A percentile compares a stretch with the other conserved stretches of the same genome.
phyloP scores from a whole-genome alignment of 2,797 vertebrate genomes.

The Cryptoblepharus egeriae region DNA sequence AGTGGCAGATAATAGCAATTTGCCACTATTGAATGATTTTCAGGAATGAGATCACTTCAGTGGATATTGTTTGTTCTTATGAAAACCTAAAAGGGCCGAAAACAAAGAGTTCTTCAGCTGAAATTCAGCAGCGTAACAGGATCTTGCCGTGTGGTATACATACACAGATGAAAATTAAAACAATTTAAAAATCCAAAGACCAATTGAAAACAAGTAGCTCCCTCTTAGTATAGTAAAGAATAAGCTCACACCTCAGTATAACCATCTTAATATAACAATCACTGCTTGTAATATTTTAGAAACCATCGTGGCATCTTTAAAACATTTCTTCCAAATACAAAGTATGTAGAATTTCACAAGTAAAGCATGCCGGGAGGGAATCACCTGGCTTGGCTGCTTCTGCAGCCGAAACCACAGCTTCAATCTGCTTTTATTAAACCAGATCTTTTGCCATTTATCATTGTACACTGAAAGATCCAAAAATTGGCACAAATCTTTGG shows the following conservation, averaged over 20 bases:
- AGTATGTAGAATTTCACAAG: neutral
- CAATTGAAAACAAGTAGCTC: neutral
- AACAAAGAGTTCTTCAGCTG: neutral
- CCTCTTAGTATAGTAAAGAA: neutral
- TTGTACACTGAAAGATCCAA: neutral
- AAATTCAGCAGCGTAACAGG: neutral
- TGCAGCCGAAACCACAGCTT: neutral
- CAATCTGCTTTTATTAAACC: neutral
- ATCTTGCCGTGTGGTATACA: neutral
- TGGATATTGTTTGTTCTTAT: neutral
- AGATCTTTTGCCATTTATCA: neutral
- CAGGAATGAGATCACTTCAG: neutral
- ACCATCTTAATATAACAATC: too few species aligned
- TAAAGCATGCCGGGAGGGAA: neutral
- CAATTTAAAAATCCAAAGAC: neutral
- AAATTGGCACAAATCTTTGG: slow-evolving; percentile 8
- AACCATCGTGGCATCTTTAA: slow-evolving; percentile 19
- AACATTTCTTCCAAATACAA: slow-evolving; percentile 24
- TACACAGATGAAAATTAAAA: neutral
- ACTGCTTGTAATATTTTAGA: slow-evolving; percentile 19
- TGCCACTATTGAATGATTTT: neutral
- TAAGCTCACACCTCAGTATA: neutral
- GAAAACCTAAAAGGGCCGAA: neutral
- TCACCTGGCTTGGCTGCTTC: neutral
- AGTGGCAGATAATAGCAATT: neutral